Conservation (phyloP, 2,888 invertebrate genomes). For the Noctuana brunneofusca region DNA sequence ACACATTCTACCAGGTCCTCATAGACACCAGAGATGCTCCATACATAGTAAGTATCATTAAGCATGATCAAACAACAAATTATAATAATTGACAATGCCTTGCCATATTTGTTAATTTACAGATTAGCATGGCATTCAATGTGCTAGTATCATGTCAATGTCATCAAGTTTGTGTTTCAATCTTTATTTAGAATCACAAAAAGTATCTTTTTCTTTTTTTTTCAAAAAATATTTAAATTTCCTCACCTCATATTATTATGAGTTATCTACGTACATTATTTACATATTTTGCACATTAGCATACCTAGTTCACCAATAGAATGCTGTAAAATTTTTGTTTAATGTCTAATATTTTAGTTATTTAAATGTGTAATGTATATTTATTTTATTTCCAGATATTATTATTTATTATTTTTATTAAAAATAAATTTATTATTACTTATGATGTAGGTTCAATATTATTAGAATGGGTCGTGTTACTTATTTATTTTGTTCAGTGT, state of each 20-base stretch:
- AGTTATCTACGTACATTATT: no score
- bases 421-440: background rate
- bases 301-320: background rate
- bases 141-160: constrained; percentile 28
- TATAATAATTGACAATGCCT: background rate
- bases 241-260: no score
- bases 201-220: constrained; percentile 4
- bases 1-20: constrained; percentile 98
- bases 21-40: constrained; percentile 98
- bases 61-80: background rate
- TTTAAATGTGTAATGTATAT: no score
- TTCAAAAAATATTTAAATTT: no score
- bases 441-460: constrained; percentile 9
- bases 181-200: constrained; percentile 8
- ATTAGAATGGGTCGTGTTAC: background rate
- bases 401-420: background rate
- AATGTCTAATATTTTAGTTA: background rate
- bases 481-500: background rate
- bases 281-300: background rate
- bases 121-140: constrained; percentile 4
- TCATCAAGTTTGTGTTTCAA: constrained; percentile 22
- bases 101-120: constrained; percentile 11
- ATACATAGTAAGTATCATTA: constrained; percentile 90
- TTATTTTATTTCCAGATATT: constrained; percentile 12
- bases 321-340: no score